Conservation (phyloP, 1,140 invertebrate genomes). For the Drosophila ambigua region DNA sequence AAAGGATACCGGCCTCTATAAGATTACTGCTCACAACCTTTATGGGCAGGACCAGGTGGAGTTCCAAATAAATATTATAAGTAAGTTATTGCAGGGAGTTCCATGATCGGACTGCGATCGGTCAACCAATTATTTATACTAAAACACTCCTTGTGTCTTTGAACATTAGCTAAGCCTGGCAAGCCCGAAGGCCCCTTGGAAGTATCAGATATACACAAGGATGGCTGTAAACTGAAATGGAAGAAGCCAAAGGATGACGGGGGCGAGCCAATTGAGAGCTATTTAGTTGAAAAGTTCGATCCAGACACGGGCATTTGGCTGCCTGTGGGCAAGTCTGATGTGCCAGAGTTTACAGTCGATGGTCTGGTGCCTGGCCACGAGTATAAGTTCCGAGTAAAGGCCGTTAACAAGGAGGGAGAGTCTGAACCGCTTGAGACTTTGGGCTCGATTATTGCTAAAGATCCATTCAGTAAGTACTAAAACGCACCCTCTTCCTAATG, state of each 20-base stretch:
- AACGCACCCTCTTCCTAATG: too few relatives aligned
- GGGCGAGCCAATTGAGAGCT: conserved; percentile 96
- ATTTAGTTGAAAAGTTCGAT: conserved; percentile 98
- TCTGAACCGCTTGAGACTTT: conserved; percentile 98
- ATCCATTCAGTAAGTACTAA: conserved; percentile 90
- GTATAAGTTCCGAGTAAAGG: conserved; percentile 99
- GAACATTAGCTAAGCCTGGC: conserved; percentile 91
- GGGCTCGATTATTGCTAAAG: conserved; percentile 96
- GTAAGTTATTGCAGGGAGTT: conserved; percentile 85
- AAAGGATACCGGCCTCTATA: conserved; percentile 94
- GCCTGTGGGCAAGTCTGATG: conserved; percentile 91
- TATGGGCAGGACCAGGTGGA: conserved; percentile 95
- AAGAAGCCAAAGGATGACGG: conserved; percentile 99
- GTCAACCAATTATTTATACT: conserved; percentile 9
- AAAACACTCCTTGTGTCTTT: conserved; percentile 1
- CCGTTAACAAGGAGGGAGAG: conserved; percentile 98
- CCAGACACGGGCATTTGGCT: conserved; percentile 95
- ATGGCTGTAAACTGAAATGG: conserved; percentile 98
- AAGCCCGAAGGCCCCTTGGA: conserved; percentile 97
- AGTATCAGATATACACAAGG: conserved; percentile 97
- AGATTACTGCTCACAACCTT: conserved; percentile 93
- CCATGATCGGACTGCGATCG: conserved; percentile 3
- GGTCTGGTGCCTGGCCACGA: conserved; percentile 96
- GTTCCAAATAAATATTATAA: conserved; percentile 94
- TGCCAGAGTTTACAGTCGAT: conserved; percentile 94